A percentile compares a stretch with the other conserved stretches of the same genome.
Evolutionary conservation across 2,113 vertebrate species (phyloP).

Genomic region (Morone chrysops): DNA sequence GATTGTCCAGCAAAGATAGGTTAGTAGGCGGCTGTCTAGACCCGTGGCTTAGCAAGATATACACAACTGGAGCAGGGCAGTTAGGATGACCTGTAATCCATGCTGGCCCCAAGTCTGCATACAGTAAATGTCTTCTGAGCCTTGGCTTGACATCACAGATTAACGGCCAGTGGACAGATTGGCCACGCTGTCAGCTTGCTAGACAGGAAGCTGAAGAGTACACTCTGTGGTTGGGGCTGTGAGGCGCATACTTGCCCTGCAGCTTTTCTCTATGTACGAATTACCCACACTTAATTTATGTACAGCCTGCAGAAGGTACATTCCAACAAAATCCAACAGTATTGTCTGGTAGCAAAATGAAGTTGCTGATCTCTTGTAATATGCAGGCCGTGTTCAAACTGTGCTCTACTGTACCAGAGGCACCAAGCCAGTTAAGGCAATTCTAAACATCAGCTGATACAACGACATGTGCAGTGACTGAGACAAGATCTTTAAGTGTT

Average conservation of each 20-base stretch:
- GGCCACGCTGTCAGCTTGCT: constrained; percentile 33
- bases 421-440: not conserved
- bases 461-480: not conserved
- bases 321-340: too few relatives aligned
- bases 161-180: constrained; percentile 68
- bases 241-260: not conserved
- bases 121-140: constrained; percentile 56
- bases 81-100: constrained; percentile 64
- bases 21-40: constrained; percentile 48
- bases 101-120: constrained; percentile 19
- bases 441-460: not conserved
- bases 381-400: not conserved
- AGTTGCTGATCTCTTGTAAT: not conserved
- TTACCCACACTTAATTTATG: not conserved
- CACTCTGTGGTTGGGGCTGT: not conserved
- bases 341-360: not conserved
- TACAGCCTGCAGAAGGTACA: not conserved
- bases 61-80: constrained; percentile 54
- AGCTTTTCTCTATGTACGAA: not conserved
- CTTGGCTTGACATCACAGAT: constrained; percentile 66
- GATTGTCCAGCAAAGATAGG: constrained; percentile 20
- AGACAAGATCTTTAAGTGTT: not conserved
- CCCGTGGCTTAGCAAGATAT: constrained; percentile 4
- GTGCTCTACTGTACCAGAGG: not conserved
- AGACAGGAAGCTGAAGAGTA: not conserved